Evolutionary conservation across 2,888 invertebrate genomes (phyloP), one percentile per base, ranked within the genome.

Genomic region (Pollenia amentaria): DNA sequence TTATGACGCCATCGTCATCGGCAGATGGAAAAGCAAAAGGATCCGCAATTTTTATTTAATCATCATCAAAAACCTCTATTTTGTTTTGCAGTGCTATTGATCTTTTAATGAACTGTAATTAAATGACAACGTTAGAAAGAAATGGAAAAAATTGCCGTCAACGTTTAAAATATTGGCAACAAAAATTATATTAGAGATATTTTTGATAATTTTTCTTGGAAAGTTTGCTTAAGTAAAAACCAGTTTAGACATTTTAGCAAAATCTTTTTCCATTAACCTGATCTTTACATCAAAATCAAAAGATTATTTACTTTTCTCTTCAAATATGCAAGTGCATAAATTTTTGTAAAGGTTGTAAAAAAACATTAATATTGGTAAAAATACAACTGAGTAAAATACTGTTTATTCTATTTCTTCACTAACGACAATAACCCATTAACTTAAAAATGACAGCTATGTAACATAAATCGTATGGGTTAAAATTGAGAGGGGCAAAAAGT

Each of bases 381-480:
- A 1, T 10, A 42, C 6, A 16, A 42, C 21, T 55, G 3, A 42
- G 12, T n/a, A 48, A n/a, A 46, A 48, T 48, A 29, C 8, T 29
- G 6, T 48, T 6, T 46, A 46, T 14, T 65, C 14, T 14, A 65
- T n/a, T 67, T 29, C n/a, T 67, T 9, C 11, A 12, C n/a, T 44
- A 65, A 11, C 16, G 70, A 83, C 70, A 89, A 90, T 90, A 90
- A 90, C 90, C 91, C 91, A 92, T 91, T 91, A 91, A 92, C 90
- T 91, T 89, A 89, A 91, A 81, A 92, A 90, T 91, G 92, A 91
- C 91, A 91, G 90, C 89, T 88, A 86, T 85, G 88, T 88, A 88
- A 89, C 92, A 92, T 92, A 91, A 91, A 91, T 91, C 91, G 90
- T 89, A 21, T 12, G 62, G 4, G 18, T 21, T 38, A 16, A 57